Evolutionary conservation across 2,888 invertebrate species (phyloP), one percentile per base, ranked within the genome.

Genomic region (Boloria euphrosyne): DNA sequence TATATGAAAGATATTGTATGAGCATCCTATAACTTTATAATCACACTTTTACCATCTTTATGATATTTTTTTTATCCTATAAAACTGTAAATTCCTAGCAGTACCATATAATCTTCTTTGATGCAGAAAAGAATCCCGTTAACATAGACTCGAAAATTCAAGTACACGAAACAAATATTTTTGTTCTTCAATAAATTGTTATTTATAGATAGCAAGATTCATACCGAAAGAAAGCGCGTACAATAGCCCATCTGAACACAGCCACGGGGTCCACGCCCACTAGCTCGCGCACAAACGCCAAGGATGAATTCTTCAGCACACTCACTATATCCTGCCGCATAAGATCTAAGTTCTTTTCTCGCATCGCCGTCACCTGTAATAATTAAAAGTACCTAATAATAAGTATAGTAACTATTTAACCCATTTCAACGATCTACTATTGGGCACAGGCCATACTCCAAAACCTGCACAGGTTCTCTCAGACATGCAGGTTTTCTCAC

Each of bases 251-350:
- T 65, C 98, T 94, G 82, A 97, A 98, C 31, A 97, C 97, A 2
- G 98, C 98, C 0, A 98, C 97, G 0, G 98, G 98, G 91, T 98
- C 98, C 4, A 96, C 96, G 4, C 98, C 98, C 53, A 98, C 98
- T 67, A 99, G 90, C 85, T 98, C 98, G 50, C 98, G 93, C 4
- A 98, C 98, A 86, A 98, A 98, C 0, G 98, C 97, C 85, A 97
- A 94, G 66, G 96, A 97, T 66, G 97, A 97, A 89, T 98, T 98
- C 90, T 98, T 98, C 74, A 99, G 84, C 55, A 98, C 97, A 69
- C 97, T 96, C 69, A 98, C 97, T 65, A 98, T 97, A 82, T 98
- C 98, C 71, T 97, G 97, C 65, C 98, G 94, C 96, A 98, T 98
- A 66, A 98, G 93, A 87, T 98, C 98, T 74, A 98, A 91, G 90